Percentiles rank a stretch among this genome's conserved stretches.
Evolutionary conservation across 1,140 invertebrate species (phyloP).

Genomic region (Danaus melanippus): DNA sequence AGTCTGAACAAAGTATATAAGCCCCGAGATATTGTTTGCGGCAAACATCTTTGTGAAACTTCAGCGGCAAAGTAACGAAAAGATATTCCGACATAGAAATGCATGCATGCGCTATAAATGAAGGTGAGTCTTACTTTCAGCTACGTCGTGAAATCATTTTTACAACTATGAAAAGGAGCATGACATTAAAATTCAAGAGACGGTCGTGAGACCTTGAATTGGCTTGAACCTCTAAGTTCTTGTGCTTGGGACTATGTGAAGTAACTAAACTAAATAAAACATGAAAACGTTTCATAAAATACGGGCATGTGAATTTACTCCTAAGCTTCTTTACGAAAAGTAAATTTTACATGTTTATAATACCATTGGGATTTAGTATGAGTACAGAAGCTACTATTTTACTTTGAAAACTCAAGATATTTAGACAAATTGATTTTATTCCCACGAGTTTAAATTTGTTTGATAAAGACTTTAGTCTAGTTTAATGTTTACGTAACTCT

Average conservation of each 20-base stretch:
- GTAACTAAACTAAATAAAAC: conserved; percentile 49
- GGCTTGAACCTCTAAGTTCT: conserved; percentile 25
- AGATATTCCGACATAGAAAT: conserved; percentile 33
- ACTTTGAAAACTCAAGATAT: too few relatives aligned
- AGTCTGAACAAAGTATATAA: conserved; percentile 32
- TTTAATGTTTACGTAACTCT: too few relatives aligned
- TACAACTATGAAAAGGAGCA: conserved; percentile 58
- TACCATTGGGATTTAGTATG: too few relatives aligned
- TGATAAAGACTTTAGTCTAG: too few relatives aligned
- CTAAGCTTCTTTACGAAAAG: conserved; percentile 9
- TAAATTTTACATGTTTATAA: neutral
- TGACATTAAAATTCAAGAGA: conserved; percentile 62
- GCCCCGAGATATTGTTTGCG: conserved; percentile 31
- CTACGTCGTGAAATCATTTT: conserved; percentile 53
- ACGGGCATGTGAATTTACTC: conserved; percentile 10
- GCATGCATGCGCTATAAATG: conserved; percentile 29
- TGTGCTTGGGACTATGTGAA: conserved; percentile 25
- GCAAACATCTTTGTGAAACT: conserved; percentile 30
- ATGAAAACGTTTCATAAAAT: conserved; percentile 38
- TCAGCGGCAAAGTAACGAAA: conserved; percentile 31
- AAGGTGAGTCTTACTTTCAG: conserved; percentile 24
- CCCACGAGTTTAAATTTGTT: too few relatives aligned
- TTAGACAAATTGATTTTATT: too few relatives aligned
- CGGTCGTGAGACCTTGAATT: conserved; percentile 48
- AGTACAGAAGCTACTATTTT: too few relatives aligned